phyloP scores from a whole-genome alignment of 2,888 invertebrate species.

The Acleris holmiana region DNA sequence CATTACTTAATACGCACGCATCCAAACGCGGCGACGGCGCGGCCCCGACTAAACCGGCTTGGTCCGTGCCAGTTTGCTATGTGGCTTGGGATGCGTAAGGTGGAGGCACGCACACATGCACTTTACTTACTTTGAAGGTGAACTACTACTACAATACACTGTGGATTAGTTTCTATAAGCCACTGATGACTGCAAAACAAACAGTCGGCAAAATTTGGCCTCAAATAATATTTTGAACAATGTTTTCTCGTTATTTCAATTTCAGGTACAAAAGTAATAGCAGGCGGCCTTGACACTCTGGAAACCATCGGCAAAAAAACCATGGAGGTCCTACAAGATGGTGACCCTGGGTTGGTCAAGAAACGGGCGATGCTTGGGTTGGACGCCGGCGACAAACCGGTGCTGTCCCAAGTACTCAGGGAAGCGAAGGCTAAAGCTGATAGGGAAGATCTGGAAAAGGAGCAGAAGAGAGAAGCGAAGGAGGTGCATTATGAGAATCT shows the following conservation, averaged over 20 bases:
- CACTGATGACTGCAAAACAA: no score
- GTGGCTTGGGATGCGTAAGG: no score
- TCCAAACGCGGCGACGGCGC: no score
- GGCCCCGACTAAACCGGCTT: no score
- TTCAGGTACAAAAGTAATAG: slow-evolving; percentile 88
- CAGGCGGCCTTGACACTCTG: slow-evolving; percentile 93
- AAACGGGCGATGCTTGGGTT: slow-evolving; percentile 88
- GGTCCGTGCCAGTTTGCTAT: no score
- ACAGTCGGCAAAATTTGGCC: no score
- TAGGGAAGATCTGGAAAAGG: slow-evolving; percentile 78
- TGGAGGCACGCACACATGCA: no score
- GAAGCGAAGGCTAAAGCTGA: slow-evolving; percentile 90
- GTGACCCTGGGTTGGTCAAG: slow-evolving; percentile 94
- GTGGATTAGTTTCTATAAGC: no score
- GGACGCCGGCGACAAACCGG: slow-evolving; percentile 84
- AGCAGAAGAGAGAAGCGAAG: slow-evolving; percentile 78
- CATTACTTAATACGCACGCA: no score
- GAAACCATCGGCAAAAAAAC: slow-evolving; percentile 98
- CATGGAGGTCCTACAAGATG: slow-evolving; percentile 96
- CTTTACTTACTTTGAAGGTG: no score
- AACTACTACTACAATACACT: no score
- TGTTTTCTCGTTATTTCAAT: slow-evolving; percentile 32
- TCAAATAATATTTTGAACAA: no score
- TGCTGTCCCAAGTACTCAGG: slow-evolving; percentile 85
- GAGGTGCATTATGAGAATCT: slow-evolving; percentile 89